Conservation (phyloP, 64 coral and sea anemone genomes). For the Pocillopora damicornis region DNA sequence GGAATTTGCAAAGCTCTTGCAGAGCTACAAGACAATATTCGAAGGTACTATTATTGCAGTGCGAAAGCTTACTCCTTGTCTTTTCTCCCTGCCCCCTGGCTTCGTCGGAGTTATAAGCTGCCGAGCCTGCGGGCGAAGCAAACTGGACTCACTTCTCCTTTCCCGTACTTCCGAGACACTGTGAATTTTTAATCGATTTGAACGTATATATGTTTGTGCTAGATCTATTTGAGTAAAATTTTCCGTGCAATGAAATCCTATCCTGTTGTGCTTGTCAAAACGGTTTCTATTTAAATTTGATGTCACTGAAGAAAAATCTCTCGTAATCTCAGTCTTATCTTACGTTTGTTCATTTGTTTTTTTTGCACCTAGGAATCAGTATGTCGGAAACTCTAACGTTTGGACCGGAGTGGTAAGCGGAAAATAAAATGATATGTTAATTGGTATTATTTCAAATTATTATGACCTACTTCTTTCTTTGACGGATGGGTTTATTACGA, state of each 20-base stretch:
- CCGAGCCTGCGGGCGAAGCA: not conserved
- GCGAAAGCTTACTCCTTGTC: not conserved
- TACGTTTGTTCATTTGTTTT: not conserved
- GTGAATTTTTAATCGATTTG: constrained; percentile 31
- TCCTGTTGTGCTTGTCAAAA: not conserved
- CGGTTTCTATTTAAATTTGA: not conserved
- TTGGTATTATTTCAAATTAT: not conserved
- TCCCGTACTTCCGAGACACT: not conserved
- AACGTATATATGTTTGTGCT: not conserved
- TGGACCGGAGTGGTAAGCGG: constrained; percentile 64
- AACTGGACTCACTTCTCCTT: not conserved
- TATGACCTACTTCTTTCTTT: not conserved
- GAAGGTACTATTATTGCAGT: not conserved
- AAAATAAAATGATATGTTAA: not conserved
- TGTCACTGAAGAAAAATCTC: not conserved
- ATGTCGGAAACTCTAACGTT: constrained; percentile 76
- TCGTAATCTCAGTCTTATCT: not conserved
- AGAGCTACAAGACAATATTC: not conserved
- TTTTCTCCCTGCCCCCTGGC: not conserved
- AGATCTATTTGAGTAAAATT: constrained; percentile 8
- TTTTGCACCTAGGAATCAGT: not conserved
- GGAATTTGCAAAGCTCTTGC: constrained; percentile 33
- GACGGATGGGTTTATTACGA: not conserved
- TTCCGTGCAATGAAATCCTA: too few species aligned
- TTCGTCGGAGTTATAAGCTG: not conserved